Evolutionary conservation across 2,113 vertebrate species (phyloP).

Genomic region (Ctenomys sociabilis): DNA sequence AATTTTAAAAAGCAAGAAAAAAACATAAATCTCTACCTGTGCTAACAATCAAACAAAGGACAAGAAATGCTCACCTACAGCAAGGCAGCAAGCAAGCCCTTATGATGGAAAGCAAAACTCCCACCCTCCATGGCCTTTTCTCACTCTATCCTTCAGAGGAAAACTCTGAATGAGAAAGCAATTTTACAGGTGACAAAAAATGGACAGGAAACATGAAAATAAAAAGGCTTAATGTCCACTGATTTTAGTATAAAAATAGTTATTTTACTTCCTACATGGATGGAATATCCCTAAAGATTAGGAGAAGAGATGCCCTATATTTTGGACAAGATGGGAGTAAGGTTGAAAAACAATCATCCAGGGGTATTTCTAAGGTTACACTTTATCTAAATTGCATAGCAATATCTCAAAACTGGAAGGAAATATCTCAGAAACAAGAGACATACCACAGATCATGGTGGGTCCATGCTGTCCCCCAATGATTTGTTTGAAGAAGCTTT

Average conservation of each 20-base stretch:
- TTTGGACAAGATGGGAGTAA: background rate
- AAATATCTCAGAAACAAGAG: background rate
- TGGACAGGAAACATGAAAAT: background rate
- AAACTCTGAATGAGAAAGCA: slow-evolving; percentile 15
- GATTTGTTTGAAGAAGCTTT: slow-evolving; percentile 18
- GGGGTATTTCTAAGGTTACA: background rate
- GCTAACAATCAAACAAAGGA: slow-evolving; percentile 46
- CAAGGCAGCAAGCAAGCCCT: background rate
- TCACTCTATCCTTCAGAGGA: background rate
- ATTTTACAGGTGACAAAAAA: background rate
- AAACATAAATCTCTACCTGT: background rate
- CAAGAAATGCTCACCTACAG: background rate
- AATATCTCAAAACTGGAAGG: slow-evolving; percentile 28
- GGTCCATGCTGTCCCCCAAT: background rate
- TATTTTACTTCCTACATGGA: background rate
- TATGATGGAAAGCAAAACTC: background rate
- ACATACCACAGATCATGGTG: background rate
- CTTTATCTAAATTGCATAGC: background rate
- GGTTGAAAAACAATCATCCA: background rate
- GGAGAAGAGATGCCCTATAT: background rate
- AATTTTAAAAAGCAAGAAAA: background rate
- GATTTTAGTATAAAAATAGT: slow-evolving; percentile 31
- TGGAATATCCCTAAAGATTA: background rate
- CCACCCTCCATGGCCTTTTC: background rate
- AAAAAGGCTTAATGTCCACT: background rate